Evolutionary conservation across 2,888 invertebrate genomes (phyloP).

Genomic region (Leptopilina myrica): DNA sequence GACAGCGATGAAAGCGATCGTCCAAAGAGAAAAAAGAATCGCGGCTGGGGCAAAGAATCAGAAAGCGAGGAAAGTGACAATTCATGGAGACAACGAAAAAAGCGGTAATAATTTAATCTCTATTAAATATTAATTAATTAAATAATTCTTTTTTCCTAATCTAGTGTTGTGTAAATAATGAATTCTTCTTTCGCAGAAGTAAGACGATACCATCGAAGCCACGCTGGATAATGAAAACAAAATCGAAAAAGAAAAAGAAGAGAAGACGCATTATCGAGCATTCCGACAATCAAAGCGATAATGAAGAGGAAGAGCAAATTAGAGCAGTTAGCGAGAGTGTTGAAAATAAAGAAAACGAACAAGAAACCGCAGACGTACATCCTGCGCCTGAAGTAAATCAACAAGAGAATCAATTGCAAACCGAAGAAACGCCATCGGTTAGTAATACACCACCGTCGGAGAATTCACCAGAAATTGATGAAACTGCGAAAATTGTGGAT

Average conservation of each 20-base stretch:
- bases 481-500: conserved; percentile 14
- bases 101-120: conserved; percentile 69
- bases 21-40: conserved; percentile 79
- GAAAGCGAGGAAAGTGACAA: conserved; percentile 81
- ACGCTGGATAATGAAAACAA: conserved; percentile 65
- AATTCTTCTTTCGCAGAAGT: conserved; percentile 62
- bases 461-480: not conserved
- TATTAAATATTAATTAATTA: too few species aligned
- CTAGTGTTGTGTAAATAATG: not conserved
- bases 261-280: conserved; percentile 73
- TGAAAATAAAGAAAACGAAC: conserved; percentile 6
- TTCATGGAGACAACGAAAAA: conserved; percentile 78
- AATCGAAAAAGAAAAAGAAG: conserved; percentile 77
- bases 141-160: not conserved
- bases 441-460: not conserved
- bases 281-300: conserved; percentile 74
- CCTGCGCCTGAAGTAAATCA: not conserved
- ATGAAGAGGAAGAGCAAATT: conserved; percentile 75
- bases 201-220: conserved; percentile 66
- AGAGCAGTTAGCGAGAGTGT: conserved; percentile 51
- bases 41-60: conserved; percentile 79
- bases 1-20: conserved; percentile 80
- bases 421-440: conserved; percentile 20
- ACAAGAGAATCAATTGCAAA: not conserved
- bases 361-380: conserved; percentile 1